Evolutionary conservation across 2,888 invertebrate species (phyloP).

Genomic region (Trissolcus brochymenae): DNA sequence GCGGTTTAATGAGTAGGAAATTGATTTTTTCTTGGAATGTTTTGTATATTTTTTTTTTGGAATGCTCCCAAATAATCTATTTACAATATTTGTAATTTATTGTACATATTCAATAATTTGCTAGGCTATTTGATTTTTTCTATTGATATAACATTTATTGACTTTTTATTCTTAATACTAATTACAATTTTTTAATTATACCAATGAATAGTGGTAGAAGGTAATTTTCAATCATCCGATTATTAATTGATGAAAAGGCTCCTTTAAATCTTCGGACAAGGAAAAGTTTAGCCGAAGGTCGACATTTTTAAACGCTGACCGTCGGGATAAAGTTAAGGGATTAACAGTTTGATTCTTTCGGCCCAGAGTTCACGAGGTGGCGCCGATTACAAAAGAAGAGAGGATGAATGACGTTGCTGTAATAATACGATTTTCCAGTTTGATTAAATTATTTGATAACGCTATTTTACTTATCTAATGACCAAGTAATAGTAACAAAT

Average conservation of each 20-base stretch:
- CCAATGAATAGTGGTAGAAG: too few species aligned
- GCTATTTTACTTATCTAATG: not conserved
- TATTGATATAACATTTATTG: too few species aligned
- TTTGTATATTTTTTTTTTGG: too few species aligned
- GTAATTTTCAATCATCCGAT: not conserved
- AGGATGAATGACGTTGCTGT: conserved; percentile 8
- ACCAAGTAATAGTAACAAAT: too few species aligned
- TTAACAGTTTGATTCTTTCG: conserved; percentile 46
- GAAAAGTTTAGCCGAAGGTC: conserved; percentile 13
- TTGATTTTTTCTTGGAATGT: too few species aligned
- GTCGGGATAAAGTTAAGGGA: conserved; percentile 41
- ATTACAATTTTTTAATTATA: too few species aligned
- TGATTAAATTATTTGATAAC: not conserved
- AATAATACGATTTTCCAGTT: conserved; percentile 3
- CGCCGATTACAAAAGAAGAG: conserved; percentile 38
- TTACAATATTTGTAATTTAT: too few species aligned
- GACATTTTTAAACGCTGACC: conserved; percentile 20
- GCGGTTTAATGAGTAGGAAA: too few species aligned
- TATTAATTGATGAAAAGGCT: not conserved
- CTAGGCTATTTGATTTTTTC: too few species aligned
- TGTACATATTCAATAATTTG: too few species aligned
- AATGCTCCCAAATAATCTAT: too few species aligned
- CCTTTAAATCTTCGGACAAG: not conserved
- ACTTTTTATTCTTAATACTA: too few species aligned
- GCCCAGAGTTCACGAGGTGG: conserved; percentile 24